Conservation (phyloP, 2,113 vertebrate genomes). For the Scatophagus argus region DNA sequence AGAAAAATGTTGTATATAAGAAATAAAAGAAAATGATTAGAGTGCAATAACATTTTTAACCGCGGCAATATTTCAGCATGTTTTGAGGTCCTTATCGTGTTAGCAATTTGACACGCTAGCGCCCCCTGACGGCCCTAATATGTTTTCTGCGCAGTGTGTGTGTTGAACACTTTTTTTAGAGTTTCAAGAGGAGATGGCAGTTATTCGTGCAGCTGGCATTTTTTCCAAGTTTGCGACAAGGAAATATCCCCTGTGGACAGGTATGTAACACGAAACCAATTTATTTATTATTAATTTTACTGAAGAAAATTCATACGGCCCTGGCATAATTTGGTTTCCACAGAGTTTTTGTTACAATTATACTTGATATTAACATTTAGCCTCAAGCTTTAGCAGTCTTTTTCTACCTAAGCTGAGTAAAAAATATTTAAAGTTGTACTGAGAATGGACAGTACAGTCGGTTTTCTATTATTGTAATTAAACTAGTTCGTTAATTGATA, state of each 20-base stretch:
- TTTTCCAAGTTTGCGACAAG: constrained; percentile 25
- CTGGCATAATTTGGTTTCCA: background rate
- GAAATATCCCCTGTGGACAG: constrained; percentile 43
- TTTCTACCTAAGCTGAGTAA: too few relatives aligned
- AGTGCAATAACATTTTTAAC: background rate
- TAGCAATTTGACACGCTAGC: constrained; percentile 8
- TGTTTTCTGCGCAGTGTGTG: background rate
- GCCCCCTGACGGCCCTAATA: constrained; percentile 18
- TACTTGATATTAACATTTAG: background rate
- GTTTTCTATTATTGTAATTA: too few relatives aligned
- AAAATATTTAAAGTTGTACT: too few relatives aligned
- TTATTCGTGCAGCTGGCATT: constrained; percentile 27
- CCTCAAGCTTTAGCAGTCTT: background rate
- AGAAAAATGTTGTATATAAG: fast-evolving
- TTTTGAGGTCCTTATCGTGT: constrained; percentile 20
- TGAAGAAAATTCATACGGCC: background rate
- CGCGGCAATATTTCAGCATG: background rate
- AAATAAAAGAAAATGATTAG: background rate
- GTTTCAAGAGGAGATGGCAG: constrained; percentile 47
- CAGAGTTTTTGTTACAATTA: background rate
- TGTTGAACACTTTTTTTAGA: too few relatives aligned
- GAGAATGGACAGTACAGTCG: too few relatives aligned
- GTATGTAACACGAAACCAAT: constrained; percentile 16
- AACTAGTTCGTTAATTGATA: too few relatives aligned
- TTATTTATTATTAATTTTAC: background rate